Evolutionary conservation across 2,797 vertebrate genomes (phyloP).

Genomic region (Sebastes oblongus): DNA sequence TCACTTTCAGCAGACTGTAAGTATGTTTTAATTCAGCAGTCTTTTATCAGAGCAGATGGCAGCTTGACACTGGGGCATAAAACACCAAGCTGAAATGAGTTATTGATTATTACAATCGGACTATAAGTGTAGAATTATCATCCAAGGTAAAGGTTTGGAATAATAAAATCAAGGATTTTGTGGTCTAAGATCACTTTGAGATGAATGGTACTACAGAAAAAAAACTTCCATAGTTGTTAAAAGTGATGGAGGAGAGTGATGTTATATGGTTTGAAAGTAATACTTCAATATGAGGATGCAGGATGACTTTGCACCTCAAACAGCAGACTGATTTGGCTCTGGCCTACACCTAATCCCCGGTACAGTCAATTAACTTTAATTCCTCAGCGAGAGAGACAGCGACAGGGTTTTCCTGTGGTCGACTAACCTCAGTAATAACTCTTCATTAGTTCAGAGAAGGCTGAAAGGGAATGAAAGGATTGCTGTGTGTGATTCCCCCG

Average conservation of each 20-base stretch:
- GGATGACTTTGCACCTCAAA: slow-evolving; percentile 42
- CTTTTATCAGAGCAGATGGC: slow-evolving; percentile 39
- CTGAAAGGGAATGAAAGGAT: slow-evolving; percentile 50
- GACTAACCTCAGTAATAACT: slow-evolving; percentile 69
- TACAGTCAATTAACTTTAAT: slow-evolving; percentile 71
- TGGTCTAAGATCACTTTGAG: slow-evolving; percentile 9
- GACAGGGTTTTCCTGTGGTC: slow-evolving; percentile 59
- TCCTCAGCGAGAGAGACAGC: slow-evolving; percentile 52
- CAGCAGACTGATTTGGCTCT: slow-evolving; percentile 46
- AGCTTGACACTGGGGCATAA: slow-evolving; percentile 18
- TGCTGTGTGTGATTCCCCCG: slow-evolving; percentile 39
- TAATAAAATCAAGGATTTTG: slow-evolving; percentile 23
- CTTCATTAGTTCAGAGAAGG: slow-evolving; percentile 65
- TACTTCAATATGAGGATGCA: slow-evolving; percentile 34
- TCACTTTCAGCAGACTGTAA: not conserved
- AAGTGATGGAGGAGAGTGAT: not conserved
- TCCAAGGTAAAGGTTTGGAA: slow-evolving; percentile 3
- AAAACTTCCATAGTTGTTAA: slow-evolving; percentile 3
- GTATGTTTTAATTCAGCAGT: slow-evolving; percentile 10
- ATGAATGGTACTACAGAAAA: not conserved
- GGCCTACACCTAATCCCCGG: slow-evolving; percentile 60
- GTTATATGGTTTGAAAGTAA: slow-evolving; percentile 15
- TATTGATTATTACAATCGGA: slow-evolving; percentile 47
- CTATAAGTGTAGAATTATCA: slow-evolving; percentile 19
- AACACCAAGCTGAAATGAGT: slow-evolving; percentile 39